Base-by-base conservation (phyloP, 2,888 invertebrate species). In the Synergus umbraculus region DNA sequence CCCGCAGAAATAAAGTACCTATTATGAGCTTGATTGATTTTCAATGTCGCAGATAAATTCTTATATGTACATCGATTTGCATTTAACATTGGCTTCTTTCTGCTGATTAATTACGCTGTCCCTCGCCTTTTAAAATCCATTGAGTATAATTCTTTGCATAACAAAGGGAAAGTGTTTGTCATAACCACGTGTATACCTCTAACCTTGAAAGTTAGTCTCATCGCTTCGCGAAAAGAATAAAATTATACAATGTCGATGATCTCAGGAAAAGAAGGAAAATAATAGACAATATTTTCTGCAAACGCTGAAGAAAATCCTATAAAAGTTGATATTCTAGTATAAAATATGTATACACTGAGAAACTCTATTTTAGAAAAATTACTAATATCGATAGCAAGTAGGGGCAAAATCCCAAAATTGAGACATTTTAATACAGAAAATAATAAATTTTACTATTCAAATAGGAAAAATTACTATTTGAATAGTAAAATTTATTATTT, bases 91-190 rank as follows among this genome's bases (percentile, higher is more conserved):
- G 15, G n/a, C 8, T 46, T 67, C 29, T 44, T 69, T 54, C 18
- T 29, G 13, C 22, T 9, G 29, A 63, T 63, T 18, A 63, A 63
- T 63, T 13, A 63, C 4, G 12, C 1, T 69, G n/a, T 69, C 69
- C 69, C 49, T 69, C 49, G 37, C 73, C 73, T 73, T 58, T 37
- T 13, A 37, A 58, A 37, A 73, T 54, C 37, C 54, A 49, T 37
- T 37, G n/a, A 37, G 9, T 54, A 54, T 15, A 37, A 46, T 69
- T 46, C 81, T 84, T 84, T 83, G 82, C 83, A 83, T 83, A 84
- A 84, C 83, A 83, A 84, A 83, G 83, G 82, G 82, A 84, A 84
- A 84, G 83, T 84, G 81, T 80, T 81, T 83, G 82, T 84, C 82
- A 82, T 81, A 73, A 73, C 54, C 54, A 58, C 73, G 73, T 73